Evolutionary conservation across 64 coral and sea anemone species (phyloP), one percentile per base, ranked within the genome.

Genomic region (Stichodactyla mertensii): DNA sequence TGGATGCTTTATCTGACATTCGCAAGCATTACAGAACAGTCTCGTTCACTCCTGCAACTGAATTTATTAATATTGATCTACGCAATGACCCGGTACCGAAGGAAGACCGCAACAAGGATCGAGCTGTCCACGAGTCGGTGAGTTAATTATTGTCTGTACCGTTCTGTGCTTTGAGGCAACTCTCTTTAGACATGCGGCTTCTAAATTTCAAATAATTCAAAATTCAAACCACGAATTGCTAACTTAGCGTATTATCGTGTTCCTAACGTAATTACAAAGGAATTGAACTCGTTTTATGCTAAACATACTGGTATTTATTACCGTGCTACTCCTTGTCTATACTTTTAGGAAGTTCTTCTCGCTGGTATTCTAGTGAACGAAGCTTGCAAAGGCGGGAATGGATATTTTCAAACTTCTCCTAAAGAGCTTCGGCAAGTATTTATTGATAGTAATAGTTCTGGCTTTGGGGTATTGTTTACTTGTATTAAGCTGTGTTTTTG

Each of bases 351-450:
- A 91, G 57, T 99, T 16, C 55, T 95, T 19, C 71, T 95, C 2
- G 97, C 97, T 77, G 91, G 90, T 78, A 94, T 94, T 26, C 86
- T 92, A 52, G 88, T 99, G 11, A 86, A 92, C 16, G 97, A 99
- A 86, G 97, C 97, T 26, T 89, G 91, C 19, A 91, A 89, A 59
- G 97, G 97, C 19, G 64, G 97, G 31, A 92, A 94, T 84, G 97
- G 93, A 54, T 90, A 92, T 83, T 99, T 99, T 82, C 80, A 92
- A 64, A 92, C 77, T 36, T 89, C 93, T 52, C 93, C 90, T 0
- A 90, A 78, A 66, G 97, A 95, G 61, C 78, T 99, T 52, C 90
- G 87, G 97, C 95, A 80, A 51, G 53, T 51, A 51, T 79, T 74
- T 10, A 5, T 10, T 26, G 5, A 10, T 23, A 58, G 56, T 58